phyloP scores from a whole-genome alignment of 2,888 invertebrate genomes.

The Teleogryllus oceanicus region DNA sequence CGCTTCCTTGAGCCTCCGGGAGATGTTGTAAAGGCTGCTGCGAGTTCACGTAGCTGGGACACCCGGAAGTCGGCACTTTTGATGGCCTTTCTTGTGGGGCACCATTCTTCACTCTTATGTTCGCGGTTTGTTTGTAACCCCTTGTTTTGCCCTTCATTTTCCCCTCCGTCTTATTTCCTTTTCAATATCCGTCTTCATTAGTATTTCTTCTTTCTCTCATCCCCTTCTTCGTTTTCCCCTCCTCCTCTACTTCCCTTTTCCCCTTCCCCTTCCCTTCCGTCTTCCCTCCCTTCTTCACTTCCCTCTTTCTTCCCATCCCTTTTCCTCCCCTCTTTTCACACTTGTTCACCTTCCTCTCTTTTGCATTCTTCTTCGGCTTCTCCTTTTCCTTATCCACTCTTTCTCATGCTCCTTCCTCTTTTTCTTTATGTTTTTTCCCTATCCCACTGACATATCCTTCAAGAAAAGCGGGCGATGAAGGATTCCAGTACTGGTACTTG shows the following conservation, averaged over 20 bases:
- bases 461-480: too few species aligned
- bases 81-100: too few species aligned
- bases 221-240: neutral
- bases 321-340: neutral
- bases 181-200: neutral
- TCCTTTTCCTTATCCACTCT: neutral
- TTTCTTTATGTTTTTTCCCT: neutral
- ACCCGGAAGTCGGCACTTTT: too few species aligned
- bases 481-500: too few species aligned
- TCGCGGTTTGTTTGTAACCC: too few species aligned
- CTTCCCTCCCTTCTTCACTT: neutral
- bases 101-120: too few species aligned
- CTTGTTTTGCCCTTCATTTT: too few species aligned
- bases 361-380: neutral
- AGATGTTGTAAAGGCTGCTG: too few species aligned
- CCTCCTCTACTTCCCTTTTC: neutral
- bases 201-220: neutral
- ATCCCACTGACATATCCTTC: neutral
- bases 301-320: neutral
- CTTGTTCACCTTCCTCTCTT: neutral
- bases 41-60: too few species aligned
- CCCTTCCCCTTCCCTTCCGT: neutral
- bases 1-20: too few species aligned
- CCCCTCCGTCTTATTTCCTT: neutral
- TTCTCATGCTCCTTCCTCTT: neutral